Evolutionary conservation across 2,113 vertebrate species (phyloP), one percentile per base, ranked within the genome.

Genomic region (Tragulus kanchil): DNA sequence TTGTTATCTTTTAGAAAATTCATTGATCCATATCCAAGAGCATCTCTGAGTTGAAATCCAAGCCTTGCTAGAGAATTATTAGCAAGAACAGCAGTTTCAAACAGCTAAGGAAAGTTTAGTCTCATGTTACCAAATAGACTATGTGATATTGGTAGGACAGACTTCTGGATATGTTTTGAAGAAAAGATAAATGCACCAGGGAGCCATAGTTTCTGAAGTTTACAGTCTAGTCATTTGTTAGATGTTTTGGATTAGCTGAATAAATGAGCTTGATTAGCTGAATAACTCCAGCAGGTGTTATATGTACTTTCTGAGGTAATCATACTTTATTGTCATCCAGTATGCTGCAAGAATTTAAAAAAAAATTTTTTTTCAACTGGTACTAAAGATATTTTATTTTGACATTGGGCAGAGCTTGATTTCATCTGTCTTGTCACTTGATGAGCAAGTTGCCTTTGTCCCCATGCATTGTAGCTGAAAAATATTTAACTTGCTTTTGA

Each of bases 221-320:
- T 11, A 31, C 36, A n/a, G 11, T 77, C 48, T 56, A 83, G 79
- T 64, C 16, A 36, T 92, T 85, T 93, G 36, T 89, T 67, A 86
- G 23, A 14, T 69, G 89, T 71, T 82, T 95, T 91, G 28, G 0
- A 42, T 93, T 93, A 75, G 36, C 28, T 75, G 58, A 28, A 65
- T 62, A 91, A 69, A 93, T 85, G 79, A 90, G 62, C 50, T 97
- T 93, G 54, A 85, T 97, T 77, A 93, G 19, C 14, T 89, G n/a
- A 7, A 15, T 82, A 93, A 79, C 6, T 61, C 10, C 13, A 48
- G 21, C 13, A 14, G 62, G 59, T 85, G 13, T 77, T 89, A 89
- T 28, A 36, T 36, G 48, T 65, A 31, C 48, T 19, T 89, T 91
- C 93, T 79, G 58, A 88, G 59, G 7, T 85, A 65, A 75, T 95